Evolutionary conservation across 1,140 invertebrate genomes (phyloP).

Genomic region (Diachasmimorpha longicaudata): DNA sequence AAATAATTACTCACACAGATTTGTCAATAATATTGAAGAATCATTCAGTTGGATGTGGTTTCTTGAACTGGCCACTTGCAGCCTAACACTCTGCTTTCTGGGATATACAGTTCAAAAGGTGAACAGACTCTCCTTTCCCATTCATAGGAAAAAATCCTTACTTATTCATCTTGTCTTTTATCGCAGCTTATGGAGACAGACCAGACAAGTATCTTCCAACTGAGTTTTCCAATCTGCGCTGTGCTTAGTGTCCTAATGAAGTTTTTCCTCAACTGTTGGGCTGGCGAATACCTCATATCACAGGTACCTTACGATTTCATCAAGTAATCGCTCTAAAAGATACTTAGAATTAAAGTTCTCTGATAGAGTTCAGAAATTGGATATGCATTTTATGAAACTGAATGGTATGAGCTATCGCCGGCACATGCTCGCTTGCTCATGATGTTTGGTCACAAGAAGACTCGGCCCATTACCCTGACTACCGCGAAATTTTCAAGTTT

Average conservation of each 20-base stretch:
- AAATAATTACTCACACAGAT: background rate
- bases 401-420: slow-evolving; percentile 41
- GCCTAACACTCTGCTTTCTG: background rate
- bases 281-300: background rate
- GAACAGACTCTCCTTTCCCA: background rate
- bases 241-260: background rate
- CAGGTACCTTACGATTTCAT: background rate
- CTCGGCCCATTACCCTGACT: slow-evolving; percentile 39
- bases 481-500: slow-evolving; percentile 44
- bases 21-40: background rate
- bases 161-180: background rate
- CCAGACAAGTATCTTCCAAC: background rate
- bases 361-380: slow-evolving; percentile 43
- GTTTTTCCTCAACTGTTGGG: background rate
- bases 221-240: background rate
- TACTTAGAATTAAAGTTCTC: background rate
- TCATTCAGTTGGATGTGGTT: background rate
- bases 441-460: slow-evolving; percentile 39
- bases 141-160: background rate
- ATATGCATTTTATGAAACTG: slow-evolving; percentile 38
- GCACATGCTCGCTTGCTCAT: slow-evolving; percentile 34
- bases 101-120: background rate
- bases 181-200: background rate
- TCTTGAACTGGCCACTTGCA: background rate
- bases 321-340: background rate